Percentiles rank a stretch among this genome's conserved stretches.
Conservation (phyloP, 2,797 vertebrate species). For the Melanitta fusca region DNA sequence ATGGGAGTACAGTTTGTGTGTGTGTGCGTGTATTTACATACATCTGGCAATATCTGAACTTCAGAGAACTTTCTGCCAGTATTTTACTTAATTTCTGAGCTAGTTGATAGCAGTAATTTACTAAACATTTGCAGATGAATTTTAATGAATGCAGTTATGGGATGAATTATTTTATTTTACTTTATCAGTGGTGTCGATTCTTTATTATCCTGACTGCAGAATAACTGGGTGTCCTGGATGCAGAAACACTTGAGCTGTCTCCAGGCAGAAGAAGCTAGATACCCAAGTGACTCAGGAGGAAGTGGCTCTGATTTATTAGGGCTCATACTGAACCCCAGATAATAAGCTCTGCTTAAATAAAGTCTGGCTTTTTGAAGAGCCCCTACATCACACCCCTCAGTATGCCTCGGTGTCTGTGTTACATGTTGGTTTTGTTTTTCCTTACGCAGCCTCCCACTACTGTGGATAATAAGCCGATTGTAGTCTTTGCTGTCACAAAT, state of each 20-base stretch:
- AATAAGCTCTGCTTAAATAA: neutral
- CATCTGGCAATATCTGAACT: neutral
- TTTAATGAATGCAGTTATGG: neutral
- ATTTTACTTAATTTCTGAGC: neutral
- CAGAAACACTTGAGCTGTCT: neutral
- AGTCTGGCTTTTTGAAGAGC: neutral
- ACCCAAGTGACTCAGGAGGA: neutral
- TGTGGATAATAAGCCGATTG: neutral
- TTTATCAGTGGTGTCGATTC: neutral
- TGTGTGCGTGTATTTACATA: rapidly evolving
- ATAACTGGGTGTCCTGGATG: neutral
- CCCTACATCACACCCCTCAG: neutral
- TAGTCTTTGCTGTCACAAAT: neutral
- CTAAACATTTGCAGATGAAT: neutral
- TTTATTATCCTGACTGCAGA: slow-evolving; percentile 10
- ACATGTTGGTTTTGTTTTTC: neutral
- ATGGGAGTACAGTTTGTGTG: neutral
- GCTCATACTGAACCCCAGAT: neutral
- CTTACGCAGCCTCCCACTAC: neutral
- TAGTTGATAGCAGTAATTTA: neutral
- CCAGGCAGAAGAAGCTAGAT: neutral
- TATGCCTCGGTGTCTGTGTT: neutral
- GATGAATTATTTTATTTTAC: neutral
- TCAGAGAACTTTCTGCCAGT: neutral
- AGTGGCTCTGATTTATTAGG: neutral